Conservation (phyloP, 1,140 invertebrate species). For the Drosophila mayri region DNA sequence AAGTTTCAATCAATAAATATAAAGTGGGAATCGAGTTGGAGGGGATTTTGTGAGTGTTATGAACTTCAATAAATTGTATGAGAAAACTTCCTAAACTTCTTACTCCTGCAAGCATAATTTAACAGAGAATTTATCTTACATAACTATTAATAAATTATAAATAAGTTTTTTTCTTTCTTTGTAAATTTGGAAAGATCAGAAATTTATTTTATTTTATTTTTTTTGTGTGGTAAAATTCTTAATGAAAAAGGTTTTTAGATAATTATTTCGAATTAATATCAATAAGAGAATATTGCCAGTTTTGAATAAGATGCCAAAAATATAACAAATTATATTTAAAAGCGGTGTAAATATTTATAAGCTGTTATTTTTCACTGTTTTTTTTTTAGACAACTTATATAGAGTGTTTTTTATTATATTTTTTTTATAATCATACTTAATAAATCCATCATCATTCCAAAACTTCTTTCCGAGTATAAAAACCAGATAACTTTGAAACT, state of each 20-base stretch:
- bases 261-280: no score
- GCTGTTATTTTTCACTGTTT: no score
- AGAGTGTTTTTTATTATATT: no score
- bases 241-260: no score
- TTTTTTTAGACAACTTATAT: no score
- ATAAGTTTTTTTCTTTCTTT: no score
- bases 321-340: no score
- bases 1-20: conserved; percentile 59
- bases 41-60: conserved; percentile 12
- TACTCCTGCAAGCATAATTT: not conserved
- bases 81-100: conserved; percentile 3
- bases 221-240: no score
- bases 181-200: no score
- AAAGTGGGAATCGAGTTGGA: conserved; percentile 12
- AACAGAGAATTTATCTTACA: not conserved
- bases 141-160: not conserved
- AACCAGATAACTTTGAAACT: not conserved
- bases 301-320: not conserved
- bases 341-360: no score
- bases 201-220: no score
- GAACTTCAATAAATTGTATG: conserved; percentile 15
- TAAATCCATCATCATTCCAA: not conserved
- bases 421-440: not conserved
- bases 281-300: not conserved
- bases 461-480: not conserved